phyloP scores from a whole-genome alignment of 2,113 vertebrate genomes.

The Xyliphius kryptos region DNA sequence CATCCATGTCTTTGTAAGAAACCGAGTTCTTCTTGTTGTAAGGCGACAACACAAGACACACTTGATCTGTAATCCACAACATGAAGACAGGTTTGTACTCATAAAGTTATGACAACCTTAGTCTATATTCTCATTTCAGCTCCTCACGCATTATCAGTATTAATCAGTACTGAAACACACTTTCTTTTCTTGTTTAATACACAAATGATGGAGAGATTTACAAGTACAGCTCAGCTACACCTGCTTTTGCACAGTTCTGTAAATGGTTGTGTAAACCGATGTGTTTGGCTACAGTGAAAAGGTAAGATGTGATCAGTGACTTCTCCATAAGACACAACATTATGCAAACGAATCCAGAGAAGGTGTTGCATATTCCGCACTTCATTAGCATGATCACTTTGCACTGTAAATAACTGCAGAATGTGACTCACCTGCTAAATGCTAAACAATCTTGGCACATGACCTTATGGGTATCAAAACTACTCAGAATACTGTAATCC shows the following conservation, averaged over 20 bases:
- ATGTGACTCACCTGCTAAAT: neutral
- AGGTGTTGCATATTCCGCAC: slow-evolving; percentile 5
- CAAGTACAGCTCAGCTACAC: neutral
- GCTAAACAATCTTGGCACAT: neutral
- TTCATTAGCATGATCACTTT: slow-evolving; percentile 7
- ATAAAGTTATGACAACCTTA: too few species aligned
- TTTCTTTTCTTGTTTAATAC: neutral
- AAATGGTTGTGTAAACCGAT: neutral
- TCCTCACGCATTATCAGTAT: slow-evolving; percentile 16
- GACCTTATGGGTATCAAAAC: neutral
- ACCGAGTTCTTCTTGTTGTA: too few species aligned
- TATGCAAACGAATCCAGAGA: slow-evolving; percentile 5
- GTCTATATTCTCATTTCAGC: slow-evolving; percentile 11
- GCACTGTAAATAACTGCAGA: slow-evolving; percentile 13
- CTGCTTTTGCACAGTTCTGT: neutral
- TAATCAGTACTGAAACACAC: neutral
- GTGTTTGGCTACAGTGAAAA: neutral
- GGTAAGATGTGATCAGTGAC: slow-evolving; percentile 3
- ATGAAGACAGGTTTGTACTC: too few species aligned
- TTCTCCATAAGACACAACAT: slow-evolving; percentile 7
- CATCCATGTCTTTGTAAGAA: too few species aligned
- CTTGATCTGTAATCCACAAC: too few species aligned
- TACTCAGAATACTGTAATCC: neutral
- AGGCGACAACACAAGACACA: too few species aligned
- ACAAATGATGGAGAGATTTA: neutral